A percentile compares a stretch with the other conserved stretches of the same genome.
phyloP scores from a whole-genome alignment of 2,888 invertebrate genomes.

The Stegophylla sp. region DNA sequence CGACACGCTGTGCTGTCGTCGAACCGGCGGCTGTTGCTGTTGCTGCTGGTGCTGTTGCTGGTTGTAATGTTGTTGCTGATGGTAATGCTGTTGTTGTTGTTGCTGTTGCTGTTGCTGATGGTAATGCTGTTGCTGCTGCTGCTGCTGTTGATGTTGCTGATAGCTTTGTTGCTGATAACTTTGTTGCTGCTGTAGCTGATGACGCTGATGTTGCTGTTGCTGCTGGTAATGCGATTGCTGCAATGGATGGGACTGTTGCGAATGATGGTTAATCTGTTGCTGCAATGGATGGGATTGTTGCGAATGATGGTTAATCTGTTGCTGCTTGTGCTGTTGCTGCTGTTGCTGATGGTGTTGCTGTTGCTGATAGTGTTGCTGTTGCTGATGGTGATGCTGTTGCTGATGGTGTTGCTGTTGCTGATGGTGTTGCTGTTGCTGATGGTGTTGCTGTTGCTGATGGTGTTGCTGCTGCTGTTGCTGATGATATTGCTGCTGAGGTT shows the following conservation, averaged over 20 bases:
- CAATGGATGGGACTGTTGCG: too few species aligned
- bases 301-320: too few species aligned
- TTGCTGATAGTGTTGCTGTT: rapidly evolving
- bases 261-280: background rate
- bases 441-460: background rate
- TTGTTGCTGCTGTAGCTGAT: background rate
- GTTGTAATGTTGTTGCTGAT: background rate
- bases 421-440: background rate
- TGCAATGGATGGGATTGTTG: background rate
- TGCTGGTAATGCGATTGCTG: background rate
- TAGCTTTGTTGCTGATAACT: too few species aligned
- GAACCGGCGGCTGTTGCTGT: conserved; percentile 12
- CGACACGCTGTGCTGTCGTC: conserved; percentile 53
- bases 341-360: background rate
- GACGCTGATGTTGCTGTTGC: background rate
- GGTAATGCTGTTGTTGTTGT: background rate
- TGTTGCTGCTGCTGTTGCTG: conserved; percentile 21
- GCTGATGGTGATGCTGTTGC: rapidly evolving
- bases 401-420: background rate
- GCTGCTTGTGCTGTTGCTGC: background rate
- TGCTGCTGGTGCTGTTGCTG: conserved; percentile 14
- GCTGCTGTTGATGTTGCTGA: background rate
- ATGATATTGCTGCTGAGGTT: background rate
- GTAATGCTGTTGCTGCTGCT: background rate
- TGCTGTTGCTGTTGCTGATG: background rate